These are phyloP conservation scores for Eilema depressum DNA, from an alignment of 2,888 invertebrate genomes.

Conservation along the genomic window DNA sequence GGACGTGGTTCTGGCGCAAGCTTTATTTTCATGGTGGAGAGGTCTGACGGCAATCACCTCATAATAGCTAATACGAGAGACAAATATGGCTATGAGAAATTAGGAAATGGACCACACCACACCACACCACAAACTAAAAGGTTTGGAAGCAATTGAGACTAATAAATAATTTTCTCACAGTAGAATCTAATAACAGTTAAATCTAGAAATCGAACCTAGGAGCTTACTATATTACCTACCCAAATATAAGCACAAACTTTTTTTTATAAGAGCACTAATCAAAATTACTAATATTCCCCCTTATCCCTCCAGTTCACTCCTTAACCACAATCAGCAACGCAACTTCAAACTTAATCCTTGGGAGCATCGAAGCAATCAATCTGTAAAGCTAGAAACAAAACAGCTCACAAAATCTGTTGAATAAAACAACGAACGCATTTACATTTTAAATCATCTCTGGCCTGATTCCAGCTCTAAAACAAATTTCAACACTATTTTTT, in stretches of 20 bases:
- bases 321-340: not conserved
- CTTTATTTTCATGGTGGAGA: no score
- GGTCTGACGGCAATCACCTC: no score
- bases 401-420: slow-evolving; percentile 1
- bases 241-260: not conserved
- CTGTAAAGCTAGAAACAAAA: not conserved
- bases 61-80: no score
- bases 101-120: no score
- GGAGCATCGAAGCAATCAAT: not conserved
- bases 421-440: not conserved
- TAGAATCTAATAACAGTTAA: not conserved
- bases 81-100: not conserved
- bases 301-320: no score
- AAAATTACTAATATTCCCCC: no score
- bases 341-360: not conserved
- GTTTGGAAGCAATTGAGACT: not conserved
- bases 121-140: not conserved
- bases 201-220: not conserved
- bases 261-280: no score
- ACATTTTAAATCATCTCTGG: slow-evolving; percentile 4
- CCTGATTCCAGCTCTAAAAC: not conserved
- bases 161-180: not conserved
- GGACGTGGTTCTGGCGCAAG: no score
- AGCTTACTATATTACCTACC: not conserved
- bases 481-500: not conserved